phyloP scores from a whole-genome alignment of 2,888 invertebrate species.

The Eremobia ochroleuca region DNA sequence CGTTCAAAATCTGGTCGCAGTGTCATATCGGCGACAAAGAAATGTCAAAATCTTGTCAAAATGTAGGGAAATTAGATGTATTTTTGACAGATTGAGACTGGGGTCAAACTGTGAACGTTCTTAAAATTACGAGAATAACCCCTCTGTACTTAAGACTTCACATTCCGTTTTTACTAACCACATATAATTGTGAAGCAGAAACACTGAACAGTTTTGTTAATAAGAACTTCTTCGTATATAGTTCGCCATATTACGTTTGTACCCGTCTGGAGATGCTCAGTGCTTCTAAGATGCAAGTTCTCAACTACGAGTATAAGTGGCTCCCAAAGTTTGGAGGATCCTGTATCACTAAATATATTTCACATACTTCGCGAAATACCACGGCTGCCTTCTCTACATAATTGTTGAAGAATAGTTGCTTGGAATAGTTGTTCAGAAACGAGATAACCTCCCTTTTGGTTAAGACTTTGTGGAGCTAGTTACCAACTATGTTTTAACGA shows the following conservation, averaged over 20 bases:
- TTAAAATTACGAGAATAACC: no score
- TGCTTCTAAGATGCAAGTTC: conserved; percentile 47
- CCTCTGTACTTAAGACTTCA: no score
- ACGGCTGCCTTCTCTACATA: conserved; percentile 59
- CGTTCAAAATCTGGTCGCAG: no score
- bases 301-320: conserved; percentile 60
- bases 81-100: no score
- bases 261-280: conserved; percentile 18
- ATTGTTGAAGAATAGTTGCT: conserved; percentile 69
- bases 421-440: conserved; percentile 38
- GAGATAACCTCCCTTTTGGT: conserved; percentile 33
- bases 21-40: no score
- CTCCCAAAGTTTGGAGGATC: conserved; percentile 67
- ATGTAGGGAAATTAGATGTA: no score
- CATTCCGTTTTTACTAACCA: background rate
- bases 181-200: background rate
- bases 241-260: conserved; percentile 16
- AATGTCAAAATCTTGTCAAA: no score
- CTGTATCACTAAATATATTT: conserved; percentile 71
- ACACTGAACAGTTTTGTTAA: conserved; percentile 1
- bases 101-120: no score
- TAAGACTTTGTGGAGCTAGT: conserved; percentile 46
- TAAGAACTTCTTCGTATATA: conserved; percentile 22
- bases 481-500: conserved; percentile 46
- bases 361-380: conserved; percentile 70